These are phyloP conservation scores for Pholis gunnellus DNA, from an alignment of 2,113 vertebrate genomes.

Conservation along the genomic window DNA sequence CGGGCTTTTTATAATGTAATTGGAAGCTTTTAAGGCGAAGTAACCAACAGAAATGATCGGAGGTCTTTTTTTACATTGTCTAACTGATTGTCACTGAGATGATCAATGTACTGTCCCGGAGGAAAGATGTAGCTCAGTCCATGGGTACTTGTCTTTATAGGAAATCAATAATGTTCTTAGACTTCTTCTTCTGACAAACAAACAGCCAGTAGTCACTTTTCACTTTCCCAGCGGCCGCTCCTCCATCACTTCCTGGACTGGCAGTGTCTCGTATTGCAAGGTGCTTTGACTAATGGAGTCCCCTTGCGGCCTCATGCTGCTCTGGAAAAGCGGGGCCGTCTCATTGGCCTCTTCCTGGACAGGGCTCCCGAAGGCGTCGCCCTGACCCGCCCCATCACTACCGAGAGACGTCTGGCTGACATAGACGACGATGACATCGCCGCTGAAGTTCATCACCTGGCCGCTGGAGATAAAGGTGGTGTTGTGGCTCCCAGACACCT, in stretches of 20 bases:
- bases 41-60: slow-evolving; percentile 5
- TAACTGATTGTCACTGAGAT: background rate
- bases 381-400: slow-evolving; percentile 68
- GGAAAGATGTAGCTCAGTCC: background rate
- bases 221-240: slow-evolving; percentile 59
- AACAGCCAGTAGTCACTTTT: slow-evolving; percentile 33
- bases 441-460: slow-evolving; percentile 98
- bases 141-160: background rate
- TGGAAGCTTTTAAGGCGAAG: background rate
- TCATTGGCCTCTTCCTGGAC: slow-evolving; percentile 91
- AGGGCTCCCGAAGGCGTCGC: slow-evolving; percentile 87
- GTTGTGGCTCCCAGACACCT: slow-evolving; percentile 95
- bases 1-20: background rate
- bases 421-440: slow-evolving; percentile 95
- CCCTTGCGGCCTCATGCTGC: slow-evolving; percentile 75
- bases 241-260: slow-evolving; percentile 73
- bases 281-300: slow-evolving; percentile 52
- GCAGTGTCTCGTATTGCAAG: slow-evolving; percentile 66
- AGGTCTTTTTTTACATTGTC: background rate
- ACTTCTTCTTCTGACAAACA: background rate
- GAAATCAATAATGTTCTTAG: background rate
- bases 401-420: slow-evolving; percentile 92
- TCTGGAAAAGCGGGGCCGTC: slow-evolving; percentile 82
- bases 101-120: background rate
- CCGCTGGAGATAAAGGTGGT: slow-evolving; percentile 98